Conservation (phyloP, 2,888 invertebrate genomes). For the Lathronympha strigana region DNA sequence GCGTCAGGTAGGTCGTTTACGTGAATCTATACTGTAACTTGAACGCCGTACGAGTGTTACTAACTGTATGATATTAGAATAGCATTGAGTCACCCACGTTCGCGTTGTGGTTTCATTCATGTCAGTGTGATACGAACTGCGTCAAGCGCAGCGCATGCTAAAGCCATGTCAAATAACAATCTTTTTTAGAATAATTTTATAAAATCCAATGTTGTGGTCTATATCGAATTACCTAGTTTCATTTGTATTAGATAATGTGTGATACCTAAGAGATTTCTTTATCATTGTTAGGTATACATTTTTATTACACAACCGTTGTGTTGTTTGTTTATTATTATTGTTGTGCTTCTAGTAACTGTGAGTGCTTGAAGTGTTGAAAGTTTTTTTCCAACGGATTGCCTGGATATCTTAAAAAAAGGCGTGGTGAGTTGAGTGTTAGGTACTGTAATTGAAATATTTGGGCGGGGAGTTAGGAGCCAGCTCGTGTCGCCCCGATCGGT, state of each 20-base stretch:
- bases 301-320: constrained; percentile 1
- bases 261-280: neutral
- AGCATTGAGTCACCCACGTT: constrained; percentile 27
- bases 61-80: constrained; percentile 13
- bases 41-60: neutral
- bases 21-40: constrained; percentile 4
- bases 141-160: constrained; percentile 22
- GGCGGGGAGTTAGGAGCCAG: constrained; percentile 4
- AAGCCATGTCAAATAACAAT: constrained; percentile 3
- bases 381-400: constrained; percentile 13
- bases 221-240: neutral
- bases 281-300: neutral
- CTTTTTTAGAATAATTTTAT: neutral
- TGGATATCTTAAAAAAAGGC: constrained; percentile 9
- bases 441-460: constrained; percentile 11
- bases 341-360: constrained; percentile 7
- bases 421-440: constrained; percentile 4
- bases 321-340: constrained; percentile 24
- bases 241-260: neutral
- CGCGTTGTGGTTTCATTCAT: constrained; percentile 29
- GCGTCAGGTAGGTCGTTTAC: neutral
- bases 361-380: constrained; percentile 11
- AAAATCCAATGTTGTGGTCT: neutral
- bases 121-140: constrained; percentile 23
- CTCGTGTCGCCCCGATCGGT: neutral